These are phyloP conservation scores for Zonotrichia albicollis DNA, from an alignment of 2,797 vertebrate species.

Conservation along the genomic window DNA sequence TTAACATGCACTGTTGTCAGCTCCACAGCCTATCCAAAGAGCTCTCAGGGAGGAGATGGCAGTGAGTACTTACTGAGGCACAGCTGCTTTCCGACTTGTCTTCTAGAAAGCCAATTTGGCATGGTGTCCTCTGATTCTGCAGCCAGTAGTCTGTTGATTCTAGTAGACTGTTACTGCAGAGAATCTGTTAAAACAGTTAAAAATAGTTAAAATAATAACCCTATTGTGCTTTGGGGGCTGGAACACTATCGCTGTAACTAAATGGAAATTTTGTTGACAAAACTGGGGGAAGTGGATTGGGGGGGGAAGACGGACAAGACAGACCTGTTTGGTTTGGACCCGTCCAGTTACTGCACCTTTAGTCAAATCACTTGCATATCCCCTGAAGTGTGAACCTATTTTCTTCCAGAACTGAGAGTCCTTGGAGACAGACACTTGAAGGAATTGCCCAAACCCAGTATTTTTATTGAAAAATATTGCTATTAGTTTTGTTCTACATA, in stretches of 20 bases:
- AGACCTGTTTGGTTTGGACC: background rate
- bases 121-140: slow-evolving; percentile 89
- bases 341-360: background rate
- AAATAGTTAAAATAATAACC: slow-evolving; percentile 46
- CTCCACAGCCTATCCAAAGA: background rate
- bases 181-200: slow-evolving; percentile 81
- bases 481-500: background rate
- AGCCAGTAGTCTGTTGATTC: slow-evolving; percentile 96
- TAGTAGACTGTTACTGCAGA: slow-evolving; percentile 88
- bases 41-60: background rate
- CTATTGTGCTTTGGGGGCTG: background rate
- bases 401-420: background rate
- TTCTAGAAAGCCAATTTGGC: slow-evolving; percentile 89
- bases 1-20: background rate
- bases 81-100: slow-evolving; percentile 85
- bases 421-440: background rate
- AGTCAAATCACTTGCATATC: background rate
- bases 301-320: background rate
- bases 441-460: background rate
- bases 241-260: background rate
- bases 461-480: background rate
- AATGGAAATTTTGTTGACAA: background rate
- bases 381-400: background rate
- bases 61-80: slow-evolving; percentile 85
- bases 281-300: fast-evolving